Percentiles rank a stretch among this genome's conserved stretches.
Conservation (phyloP, 2,888 invertebrate species). For the Furcula furcula region DNA sequence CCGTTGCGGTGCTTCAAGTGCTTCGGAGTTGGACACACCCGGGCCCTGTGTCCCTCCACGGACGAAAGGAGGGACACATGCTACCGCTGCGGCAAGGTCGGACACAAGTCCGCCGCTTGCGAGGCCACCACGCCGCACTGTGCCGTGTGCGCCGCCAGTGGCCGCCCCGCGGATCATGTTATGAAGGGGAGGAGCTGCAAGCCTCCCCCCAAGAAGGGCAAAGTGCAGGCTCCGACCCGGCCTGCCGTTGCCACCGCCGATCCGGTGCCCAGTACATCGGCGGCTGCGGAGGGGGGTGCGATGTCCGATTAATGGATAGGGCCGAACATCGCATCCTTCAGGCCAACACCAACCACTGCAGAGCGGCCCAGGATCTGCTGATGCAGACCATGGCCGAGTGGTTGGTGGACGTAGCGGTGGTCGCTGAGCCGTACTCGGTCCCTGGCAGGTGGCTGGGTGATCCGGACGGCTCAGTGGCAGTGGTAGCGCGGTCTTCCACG, state of each 20-base stretch:
- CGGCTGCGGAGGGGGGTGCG: background rate
- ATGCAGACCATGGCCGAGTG: slow-evolving; percentile 8
- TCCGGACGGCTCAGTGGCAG: background rate
- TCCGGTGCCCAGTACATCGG: background rate
- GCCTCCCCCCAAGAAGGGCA: no score
- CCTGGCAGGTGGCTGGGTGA: slow-evolving; percentile 1
- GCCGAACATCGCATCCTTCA: slow-evolving; percentile 3
- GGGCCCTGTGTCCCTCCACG: background rate
- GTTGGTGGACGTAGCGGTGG: slow-evolving; percentile 3
- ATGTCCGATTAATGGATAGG: background rate
- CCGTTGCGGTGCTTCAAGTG: background rate
- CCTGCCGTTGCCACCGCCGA: background rate
- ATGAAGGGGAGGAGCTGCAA: background rate
- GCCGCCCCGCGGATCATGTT: background rate
- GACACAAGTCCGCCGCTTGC: background rate
- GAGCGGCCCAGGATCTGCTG: slow-evolving; percentile 7
- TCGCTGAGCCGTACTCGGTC: slow-evolving; percentile 2
- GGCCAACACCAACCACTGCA: slow-evolving; percentile 8
- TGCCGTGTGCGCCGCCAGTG: background rate
- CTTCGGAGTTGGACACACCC: background rate
- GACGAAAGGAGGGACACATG: background rate
- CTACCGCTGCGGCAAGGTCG: background rate
- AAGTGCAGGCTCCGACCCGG: no score
- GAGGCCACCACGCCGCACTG: background rate
- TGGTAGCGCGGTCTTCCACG: no score